phyloP scores from a whole-genome alignment of 2,113 vertebrate genomes.

The Arizona elegans region DNA sequence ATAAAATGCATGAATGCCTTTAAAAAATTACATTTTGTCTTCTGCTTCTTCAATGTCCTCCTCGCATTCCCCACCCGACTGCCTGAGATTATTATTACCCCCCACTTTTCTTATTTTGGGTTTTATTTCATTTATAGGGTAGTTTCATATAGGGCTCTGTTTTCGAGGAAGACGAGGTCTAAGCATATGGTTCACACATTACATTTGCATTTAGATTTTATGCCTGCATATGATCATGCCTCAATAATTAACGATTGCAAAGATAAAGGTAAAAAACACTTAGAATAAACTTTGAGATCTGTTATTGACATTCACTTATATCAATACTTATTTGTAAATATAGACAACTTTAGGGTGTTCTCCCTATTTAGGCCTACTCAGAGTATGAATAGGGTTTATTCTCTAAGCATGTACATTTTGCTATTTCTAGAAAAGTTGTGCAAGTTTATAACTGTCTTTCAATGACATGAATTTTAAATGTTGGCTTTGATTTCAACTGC shows the following conservation, averaged over 20 bases:
- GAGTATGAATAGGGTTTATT: background rate
- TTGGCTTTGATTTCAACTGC: background rate
- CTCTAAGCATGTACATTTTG: background rate
- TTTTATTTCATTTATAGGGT: background rate
- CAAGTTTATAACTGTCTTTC: background rate
- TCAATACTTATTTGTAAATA: background rate
- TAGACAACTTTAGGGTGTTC: background rate
- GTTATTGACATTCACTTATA: background rate
- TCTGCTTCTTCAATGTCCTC: background rate
- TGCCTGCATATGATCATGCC: background rate
- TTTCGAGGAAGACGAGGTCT: background rate
- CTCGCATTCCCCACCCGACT: background rate
- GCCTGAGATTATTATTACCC: background rate
- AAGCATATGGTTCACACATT: background rate
- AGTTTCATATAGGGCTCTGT: background rate
- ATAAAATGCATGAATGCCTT: background rate
- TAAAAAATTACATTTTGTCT: background rate
- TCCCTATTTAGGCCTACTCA: background rate
- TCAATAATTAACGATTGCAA: background rate
- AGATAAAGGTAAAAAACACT: background rate
- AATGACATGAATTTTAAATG: background rate
- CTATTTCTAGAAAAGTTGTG: background rate
- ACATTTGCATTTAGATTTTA: background rate
- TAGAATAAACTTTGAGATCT: background rate
- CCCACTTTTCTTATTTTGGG: background rate